phyloP scores from a whole-genome alignment of 2,888 invertebrate genomes.

The Clanis bilineata region DNA sequence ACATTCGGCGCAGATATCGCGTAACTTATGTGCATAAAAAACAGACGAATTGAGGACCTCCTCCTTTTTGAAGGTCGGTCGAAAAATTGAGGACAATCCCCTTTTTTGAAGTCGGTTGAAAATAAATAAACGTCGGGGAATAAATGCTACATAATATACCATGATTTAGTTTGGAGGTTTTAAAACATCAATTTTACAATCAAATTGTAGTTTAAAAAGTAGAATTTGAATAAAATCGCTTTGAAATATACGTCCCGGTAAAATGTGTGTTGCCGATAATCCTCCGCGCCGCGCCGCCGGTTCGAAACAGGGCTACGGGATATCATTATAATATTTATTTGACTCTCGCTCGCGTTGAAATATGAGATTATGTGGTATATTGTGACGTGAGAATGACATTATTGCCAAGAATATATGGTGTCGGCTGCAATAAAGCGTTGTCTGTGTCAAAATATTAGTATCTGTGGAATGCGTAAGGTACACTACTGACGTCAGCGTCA shows the following conservation, averaged over 20 bases:
- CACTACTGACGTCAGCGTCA: too few relatives aligned
- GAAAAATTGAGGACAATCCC: too few relatives aligned
- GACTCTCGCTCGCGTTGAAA: constrained; percentile 50
- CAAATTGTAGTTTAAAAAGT: background rate
- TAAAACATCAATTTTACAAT: too few relatives aligned
- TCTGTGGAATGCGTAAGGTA: constrained; percentile 22
- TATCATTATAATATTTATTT: constrained; percentile 48
- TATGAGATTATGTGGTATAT: constrained; percentile 59
- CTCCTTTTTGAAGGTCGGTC: too few relatives aligned
- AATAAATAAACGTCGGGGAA: too few relatives aligned
- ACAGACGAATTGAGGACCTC: too few relatives aligned
- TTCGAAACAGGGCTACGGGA: constrained; percentile 5
- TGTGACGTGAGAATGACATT: constrained; percentile 50
- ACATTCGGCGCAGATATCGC: too few relatives aligned
- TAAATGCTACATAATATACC: too few relatives aligned
- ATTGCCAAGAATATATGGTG: constrained; percentile 39
- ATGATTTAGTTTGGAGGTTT: too few relatives aligned
- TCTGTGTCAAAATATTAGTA: constrained; percentile 42
- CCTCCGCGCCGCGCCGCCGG: background rate
- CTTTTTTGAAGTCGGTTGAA: too few relatives aligned
- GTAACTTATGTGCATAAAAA: too few relatives aligned
- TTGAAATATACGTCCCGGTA: background rate
- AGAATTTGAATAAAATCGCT: background rate
- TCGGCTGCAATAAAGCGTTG: constrained; percentile 39
- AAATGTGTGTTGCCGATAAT: constrained; percentile 4